Percentiles rank a stretch among this genome's conserved stretches.
phyloP scores from a whole-genome alignment of 2,888 invertebrate genomes.

The Hetaerina titia region DNA sequence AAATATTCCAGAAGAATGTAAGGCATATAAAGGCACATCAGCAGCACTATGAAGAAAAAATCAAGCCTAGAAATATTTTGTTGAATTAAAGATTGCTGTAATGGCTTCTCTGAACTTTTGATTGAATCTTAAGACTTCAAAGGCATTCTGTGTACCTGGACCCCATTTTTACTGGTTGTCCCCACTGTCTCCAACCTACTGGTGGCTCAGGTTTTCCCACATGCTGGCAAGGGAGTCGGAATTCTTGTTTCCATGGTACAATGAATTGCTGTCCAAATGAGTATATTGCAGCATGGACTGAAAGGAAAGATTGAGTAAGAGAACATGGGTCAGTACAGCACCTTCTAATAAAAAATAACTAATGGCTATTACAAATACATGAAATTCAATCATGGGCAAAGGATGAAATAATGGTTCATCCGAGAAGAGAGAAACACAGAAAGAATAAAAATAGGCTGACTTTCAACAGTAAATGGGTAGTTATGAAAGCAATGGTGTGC shows the following conservation, averaged over 20 bases:
- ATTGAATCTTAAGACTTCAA: constrained; percentile 33
- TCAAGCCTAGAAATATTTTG: not conserved
- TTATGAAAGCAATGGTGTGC: too few relatives aligned
- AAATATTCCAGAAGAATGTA: not conserved
- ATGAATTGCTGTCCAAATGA: constrained; percentile 76
- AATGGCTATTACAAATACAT: not conserved
- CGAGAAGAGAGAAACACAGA: too few relatives aligned
- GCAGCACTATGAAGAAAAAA: not conserved
- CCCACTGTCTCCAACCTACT: constrained; percentile 70
- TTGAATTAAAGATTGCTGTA: not conserved
- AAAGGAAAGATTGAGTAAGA: constrained; percentile 59
- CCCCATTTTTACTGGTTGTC: constrained; percentile 68
- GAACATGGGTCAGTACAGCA: not conserved
- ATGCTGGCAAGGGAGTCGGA: constrained; percentile 71
- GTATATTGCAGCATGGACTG: constrained; percentile 77
- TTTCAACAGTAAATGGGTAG: too few relatives aligned
- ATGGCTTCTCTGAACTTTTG: not conserved
- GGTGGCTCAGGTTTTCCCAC: constrained; percentile 71
- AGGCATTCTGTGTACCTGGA: constrained; percentile 68
- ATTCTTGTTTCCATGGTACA: constrained; percentile 73
- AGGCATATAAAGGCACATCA: not conserved
- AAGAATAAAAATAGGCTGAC: too few relatives aligned
- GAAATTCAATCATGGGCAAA: not conserved
- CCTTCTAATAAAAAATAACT: not conserved
- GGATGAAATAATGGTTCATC: too few relatives aligned